A percentile compares a stretch with the other conserved stretches of the same genome.
phyloP scores from a whole-genome alignment of 2,113 vertebrate genomes.

The Leptocoma aspasia region DNA sequence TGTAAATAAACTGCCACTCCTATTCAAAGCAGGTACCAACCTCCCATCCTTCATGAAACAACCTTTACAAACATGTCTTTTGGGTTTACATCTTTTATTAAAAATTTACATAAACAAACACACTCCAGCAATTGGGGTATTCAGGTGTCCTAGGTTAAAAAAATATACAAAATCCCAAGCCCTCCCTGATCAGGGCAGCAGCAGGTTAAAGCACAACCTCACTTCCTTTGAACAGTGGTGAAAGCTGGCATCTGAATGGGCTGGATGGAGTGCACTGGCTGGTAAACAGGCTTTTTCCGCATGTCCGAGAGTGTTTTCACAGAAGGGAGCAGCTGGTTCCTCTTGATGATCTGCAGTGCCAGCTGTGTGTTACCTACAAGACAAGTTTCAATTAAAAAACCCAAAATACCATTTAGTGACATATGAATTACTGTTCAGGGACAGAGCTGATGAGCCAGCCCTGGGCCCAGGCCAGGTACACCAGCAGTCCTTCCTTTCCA shows the following conservation, averaged over 20 bases:
- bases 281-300: constrained; percentile 83
- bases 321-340: constrained; percentile 92
- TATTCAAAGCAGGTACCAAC: not conserved
- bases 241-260: constrained; percentile 90
- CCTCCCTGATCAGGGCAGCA: not conserved
- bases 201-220: constrained; percentile 41
- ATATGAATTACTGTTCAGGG: rapidly evolving
- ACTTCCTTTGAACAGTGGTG: constrained; percentile 92
- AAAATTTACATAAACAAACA: constrained; percentile 62
- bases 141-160: constrained; percentile 48
- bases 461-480: not conserved
- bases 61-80: not conserved
- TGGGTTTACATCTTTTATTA: constrained; percentile 25
- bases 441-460: not conserved
- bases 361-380: constrained; percentile 91
- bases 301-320: constrained; percentile 82
- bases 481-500: rapidly evolving
- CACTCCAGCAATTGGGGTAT: constrained; percentile 48
- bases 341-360: constrained; percentile 98
- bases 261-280: constrained; percentile 80
- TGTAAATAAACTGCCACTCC: not conserved
- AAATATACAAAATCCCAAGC: constrained; percentile 50
- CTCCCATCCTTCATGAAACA: not conserved
- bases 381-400: not conserved
- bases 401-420: not conserved